These are phyloP conservation scores for Tympanoctomys barrerae DNA, from an alignment of 2,797 vertebrate genomes.

Conservation along the genomic window DNA sequence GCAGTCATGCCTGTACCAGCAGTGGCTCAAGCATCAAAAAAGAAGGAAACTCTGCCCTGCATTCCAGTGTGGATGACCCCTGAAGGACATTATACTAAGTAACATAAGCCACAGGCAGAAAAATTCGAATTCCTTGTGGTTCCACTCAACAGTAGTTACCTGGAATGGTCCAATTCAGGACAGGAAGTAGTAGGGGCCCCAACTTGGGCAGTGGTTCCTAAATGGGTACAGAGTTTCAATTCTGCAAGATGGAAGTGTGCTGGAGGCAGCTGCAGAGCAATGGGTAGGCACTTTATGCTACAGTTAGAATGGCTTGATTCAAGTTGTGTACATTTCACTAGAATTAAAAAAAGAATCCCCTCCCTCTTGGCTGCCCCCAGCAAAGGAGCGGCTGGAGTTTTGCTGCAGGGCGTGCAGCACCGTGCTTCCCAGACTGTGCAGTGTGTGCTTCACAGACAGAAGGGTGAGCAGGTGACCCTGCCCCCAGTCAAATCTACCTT, in stretches of 20 bases:
- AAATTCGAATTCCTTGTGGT: background rate
- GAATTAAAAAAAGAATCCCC: background rate
- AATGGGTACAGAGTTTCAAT: background rate
- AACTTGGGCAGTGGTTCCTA: background rate
- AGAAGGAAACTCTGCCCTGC: background rate
- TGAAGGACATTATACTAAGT: background rate
- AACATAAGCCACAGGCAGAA: slow-evolving; percentile 7
- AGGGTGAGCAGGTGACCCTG: background rate
- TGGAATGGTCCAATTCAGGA: background rate
- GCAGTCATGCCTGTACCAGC: background rate
- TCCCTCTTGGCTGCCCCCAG: background rate
- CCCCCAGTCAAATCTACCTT: background rate
- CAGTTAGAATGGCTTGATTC: background rate
- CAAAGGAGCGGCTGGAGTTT: background rate
- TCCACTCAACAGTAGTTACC: background rate
- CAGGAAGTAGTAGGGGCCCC: no score
- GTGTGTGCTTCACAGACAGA: background rate
- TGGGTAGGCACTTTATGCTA: background rate
- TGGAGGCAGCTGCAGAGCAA: background rate
- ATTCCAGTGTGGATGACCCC: background rate
- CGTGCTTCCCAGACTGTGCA: background rate
- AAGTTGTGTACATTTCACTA: background rate
- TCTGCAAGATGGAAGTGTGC: background rate
- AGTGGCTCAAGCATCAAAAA: background rate
- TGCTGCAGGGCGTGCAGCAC: accelerated